Evolutionary conservation across 2,797 vertebrate genomes (phyloP), one percentile per base, ranked within the genome.

Genomic region (Rhabdomys pumilio): DNA sequence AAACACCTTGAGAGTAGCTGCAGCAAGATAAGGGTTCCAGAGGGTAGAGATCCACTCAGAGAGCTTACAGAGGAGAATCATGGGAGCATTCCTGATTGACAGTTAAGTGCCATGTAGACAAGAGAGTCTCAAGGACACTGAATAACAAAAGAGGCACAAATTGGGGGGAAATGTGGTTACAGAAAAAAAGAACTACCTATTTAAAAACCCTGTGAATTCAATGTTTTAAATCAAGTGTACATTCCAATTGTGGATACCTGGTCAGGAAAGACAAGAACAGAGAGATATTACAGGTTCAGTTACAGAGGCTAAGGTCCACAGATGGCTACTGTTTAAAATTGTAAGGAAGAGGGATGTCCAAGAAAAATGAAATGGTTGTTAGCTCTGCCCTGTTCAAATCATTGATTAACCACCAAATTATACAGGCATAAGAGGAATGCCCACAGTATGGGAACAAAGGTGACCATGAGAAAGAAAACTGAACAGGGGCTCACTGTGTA

Each of bases 171-270:
- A 63, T n/a, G n/a, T 6, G 4, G 24, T 93, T n/a, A 14, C 5
- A n/a, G 65, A 90, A 96, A 73, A 6, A 94, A 95, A 67, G 55
- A 85, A 12, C 22, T 47, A 24, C 50, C n/a, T 53, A 63, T 29
- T 44, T 17, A n/a, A 22, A 44, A 77, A 83, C 61, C 29, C 15
- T 41, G 59, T 63, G 34, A 89, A 59, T 72, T 61, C 34, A 2
- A 63, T 29, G 6, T 80, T 76, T 88, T 75, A 83, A 82, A 92
- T 82, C 12, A 19, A 83, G 50, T 55, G 14, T 8, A n/a, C 8
- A 15, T 15, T 47, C 69, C 41, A 20, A 73, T 12, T 87, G 47
- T 86, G n/a, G 67, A 19, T 34, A 3, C 13, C 88, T 92, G 77
- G 44, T 63, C 34, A 38, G 3, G 34, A 73, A 81, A 29, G 4